Conservation (phyloP, 2,113 vertebrate genomes). For the Tragelaphus imberbis region DNA sequence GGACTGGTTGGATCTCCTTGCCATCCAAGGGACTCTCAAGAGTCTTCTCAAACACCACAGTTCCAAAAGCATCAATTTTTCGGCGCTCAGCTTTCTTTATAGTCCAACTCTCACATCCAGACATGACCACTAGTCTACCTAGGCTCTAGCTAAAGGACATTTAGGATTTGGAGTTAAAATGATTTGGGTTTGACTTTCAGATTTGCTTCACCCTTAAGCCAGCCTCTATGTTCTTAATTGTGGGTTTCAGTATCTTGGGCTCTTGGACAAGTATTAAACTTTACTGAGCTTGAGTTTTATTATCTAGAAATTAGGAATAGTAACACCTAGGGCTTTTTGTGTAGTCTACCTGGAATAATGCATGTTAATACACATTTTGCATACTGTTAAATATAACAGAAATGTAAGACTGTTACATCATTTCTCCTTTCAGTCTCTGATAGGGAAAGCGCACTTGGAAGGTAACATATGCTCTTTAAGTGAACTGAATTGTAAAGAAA, state of each 20-base stretch:
- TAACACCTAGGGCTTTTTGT: not conserved
- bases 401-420: not conserved
- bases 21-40: no score
- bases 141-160: not conserved
- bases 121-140: not conserved
- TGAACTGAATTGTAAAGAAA: not conserved
- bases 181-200: not conserved
- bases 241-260: not conserved
- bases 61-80: no score
- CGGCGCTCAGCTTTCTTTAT: accelerated
- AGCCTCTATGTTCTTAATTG: not conserved
- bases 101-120: no score
- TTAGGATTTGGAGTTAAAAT: not conserved
- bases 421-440: not conserved
- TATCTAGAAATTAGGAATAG: not conserved
- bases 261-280: not conserved
- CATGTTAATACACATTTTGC: not conserved
- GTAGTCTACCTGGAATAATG: not conserved
- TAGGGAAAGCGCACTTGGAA: not conserved
- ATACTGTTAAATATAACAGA: not conserved
- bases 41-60: no score
- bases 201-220: not conserved
- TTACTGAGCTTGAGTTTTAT: not conserved
- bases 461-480: not conserved
- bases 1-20: no score